A percentile compares a stretch with the other conserved stretches of the same genome.
These are phyloP conservation scores for Danaus plexippus DNA, from an alignment of 1,140 invertebrate genomes.

Conservation along the genomic window DNA sequence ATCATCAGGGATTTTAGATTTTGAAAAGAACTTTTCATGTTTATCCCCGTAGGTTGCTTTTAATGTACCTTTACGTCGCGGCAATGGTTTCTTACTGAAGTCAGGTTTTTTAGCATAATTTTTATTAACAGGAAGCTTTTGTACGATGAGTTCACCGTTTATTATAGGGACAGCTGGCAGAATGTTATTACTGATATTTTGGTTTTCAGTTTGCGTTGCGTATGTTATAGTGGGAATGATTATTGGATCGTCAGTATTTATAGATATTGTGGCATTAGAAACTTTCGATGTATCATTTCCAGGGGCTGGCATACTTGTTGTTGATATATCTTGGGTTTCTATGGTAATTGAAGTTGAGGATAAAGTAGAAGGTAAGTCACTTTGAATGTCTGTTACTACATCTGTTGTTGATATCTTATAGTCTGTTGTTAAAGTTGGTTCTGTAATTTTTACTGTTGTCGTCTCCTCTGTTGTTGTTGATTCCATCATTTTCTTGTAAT, in stretches of 20 bases:
- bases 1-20: conserved; percentile 27
- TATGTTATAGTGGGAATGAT: conserved; percentile 41
- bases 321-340: too few species aligned
- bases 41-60: conserved; percentile 70
- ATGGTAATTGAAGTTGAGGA: too few species aligned
- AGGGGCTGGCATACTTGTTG: too few species aligned
- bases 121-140: conserved; percentile 35
- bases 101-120: conserved; percentile 39
- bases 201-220: conserved; percentile 23
- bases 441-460: conserved; percentile 18
- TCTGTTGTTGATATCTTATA: background rate
- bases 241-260: conserved; percentile 31
- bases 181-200: conserved; percentile 44
- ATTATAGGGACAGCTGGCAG: conserved; percentile 30
- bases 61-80: conserved; percentile 65
- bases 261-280: too few species aligned
- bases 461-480: conserved; percentile 16
- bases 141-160: conserved; percentile 41
- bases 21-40: conserved; percentile 58
- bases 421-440: conserved; percentile 11
- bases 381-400: too few species aligned
- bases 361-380: too few species aligned
- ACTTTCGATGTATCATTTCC: too few species aligned
- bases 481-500: conserved; percentile 20
- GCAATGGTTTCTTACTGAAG: conserved; percentile 55